A percentile compares a stretch with the other conserved stretches of the same genome.
phyloP scores from a whole-genome alignment of 2,113 vertebrate genomes.

The Puntigrus tetrazona region DNA sequence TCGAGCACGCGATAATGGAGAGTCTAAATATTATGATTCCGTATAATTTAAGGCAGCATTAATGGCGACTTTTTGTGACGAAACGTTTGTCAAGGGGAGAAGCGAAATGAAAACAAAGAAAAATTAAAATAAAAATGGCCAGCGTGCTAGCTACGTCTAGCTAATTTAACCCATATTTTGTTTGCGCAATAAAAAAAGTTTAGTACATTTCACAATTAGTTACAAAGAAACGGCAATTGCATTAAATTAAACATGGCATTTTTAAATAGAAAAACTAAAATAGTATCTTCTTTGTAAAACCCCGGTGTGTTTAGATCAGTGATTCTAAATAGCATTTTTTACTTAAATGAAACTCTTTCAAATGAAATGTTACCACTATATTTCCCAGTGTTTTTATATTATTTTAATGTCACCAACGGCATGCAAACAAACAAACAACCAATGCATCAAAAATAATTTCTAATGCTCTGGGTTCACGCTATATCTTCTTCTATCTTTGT shows the following conservation, averaged over 20 bases:
- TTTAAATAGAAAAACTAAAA: neutral
- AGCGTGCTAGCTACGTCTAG: neutral
- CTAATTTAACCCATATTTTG: neutral
- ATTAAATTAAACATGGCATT: neutral
- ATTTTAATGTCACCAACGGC: neutral
- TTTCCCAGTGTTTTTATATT: neutral
- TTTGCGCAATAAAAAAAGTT: too few species aligned
- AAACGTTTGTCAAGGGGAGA: neutral
- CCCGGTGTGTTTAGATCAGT: neutral
- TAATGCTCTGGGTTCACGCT: too few species aligned
- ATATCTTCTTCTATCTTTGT: neutral
- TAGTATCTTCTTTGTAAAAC: neutral
- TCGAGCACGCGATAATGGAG: conserved; percentile 24
- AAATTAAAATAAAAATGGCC: neutral
- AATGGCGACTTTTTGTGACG: neutral
- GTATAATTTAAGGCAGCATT: neutral
- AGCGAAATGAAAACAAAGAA: neutral
- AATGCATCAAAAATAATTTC: neutral
- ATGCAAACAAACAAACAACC: neutral
- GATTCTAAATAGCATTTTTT: neutral
- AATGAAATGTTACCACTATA: neutral
- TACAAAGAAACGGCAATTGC: neutral
- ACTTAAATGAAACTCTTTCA: neutral
- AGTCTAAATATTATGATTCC: conserved; percentile 28
- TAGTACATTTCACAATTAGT: neutral